A percentile compares a stretch with the other conserved stretches of the same genome.
phyloP scores from a whole-genome alignment of 2,113 vertebrate species.

The Upupa epops region DNA sequence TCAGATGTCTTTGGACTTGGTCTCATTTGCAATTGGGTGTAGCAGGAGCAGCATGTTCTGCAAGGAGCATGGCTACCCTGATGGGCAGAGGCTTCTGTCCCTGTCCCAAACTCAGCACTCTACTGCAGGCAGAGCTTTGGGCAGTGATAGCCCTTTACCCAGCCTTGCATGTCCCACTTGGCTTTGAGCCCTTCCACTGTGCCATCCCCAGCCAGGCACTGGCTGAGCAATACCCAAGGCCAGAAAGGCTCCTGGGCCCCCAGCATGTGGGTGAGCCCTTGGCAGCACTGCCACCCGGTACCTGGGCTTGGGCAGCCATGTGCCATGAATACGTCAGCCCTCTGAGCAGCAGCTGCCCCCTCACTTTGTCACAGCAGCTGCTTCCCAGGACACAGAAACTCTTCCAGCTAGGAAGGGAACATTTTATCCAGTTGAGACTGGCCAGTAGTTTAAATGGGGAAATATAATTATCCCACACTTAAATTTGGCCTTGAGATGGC shows the following conservation, averaged over 20 bases:
- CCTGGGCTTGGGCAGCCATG: rapidly evolving
- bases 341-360: background rate
- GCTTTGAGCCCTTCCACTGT: background rate
- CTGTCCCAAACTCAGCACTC: background rate
- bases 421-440: constrained; percentile 45
- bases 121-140: background rate
- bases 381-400: background rate
- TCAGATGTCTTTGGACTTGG: background rate
- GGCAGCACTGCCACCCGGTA: rapidly evolving
- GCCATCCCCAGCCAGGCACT: background rate
- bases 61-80: rapidly evolving
- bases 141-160: rapidly evolving
- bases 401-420: constrained; percentile 44
- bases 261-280: rapidly evolving
- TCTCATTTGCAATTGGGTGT: background rate
- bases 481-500: constrained; percentile 6
- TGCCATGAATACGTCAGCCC: background rate
- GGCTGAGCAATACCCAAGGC: background rate
- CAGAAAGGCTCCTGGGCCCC: background rate
- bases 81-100: background rate
- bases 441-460: constrained; percentile 28
- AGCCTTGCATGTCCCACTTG: background rate
- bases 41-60: rapidly evolving
- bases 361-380: constrained; percentile 41
- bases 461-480: constrained; percentile 40